These are phyloP conservation scores for Apamea epomidion DNA, from an alignment of 2,888 invertebrate genomes.

Conservation along the genomic window DNA sequence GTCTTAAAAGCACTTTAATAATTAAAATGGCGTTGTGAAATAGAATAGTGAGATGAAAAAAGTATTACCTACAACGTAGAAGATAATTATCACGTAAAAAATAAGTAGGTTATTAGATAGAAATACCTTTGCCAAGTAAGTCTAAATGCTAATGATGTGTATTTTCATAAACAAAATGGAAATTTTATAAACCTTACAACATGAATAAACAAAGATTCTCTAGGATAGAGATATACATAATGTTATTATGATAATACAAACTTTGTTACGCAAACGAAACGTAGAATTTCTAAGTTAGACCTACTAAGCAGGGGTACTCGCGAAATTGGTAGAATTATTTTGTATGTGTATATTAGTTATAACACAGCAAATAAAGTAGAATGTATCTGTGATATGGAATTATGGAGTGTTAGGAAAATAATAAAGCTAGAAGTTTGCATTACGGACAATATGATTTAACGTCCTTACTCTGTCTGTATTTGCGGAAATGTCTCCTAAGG, in stretches of 20 bases:
- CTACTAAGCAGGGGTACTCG: conserved; percentile 24
- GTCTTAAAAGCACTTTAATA: conserved; percentile 45
- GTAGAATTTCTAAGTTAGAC: conserved; percentile 34
- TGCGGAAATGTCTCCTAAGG: not conserved
- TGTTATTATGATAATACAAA: conserved; percentile 55
- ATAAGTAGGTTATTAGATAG: not conserved
- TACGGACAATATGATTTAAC: not conserved
- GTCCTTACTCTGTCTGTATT: too few relatives aligned
- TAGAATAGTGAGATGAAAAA: conserved; percentile 17
- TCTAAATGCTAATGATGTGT: not conserved
- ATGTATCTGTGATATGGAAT: not conserved
- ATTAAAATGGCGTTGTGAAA: conserved; percentile 50
- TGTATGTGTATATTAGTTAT: conserved; percentile 1
- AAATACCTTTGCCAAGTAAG: not conserved
- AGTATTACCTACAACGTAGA: not conserved
- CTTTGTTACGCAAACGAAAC: conserved; percentile 51
- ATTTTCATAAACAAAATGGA: conserved; percentile 37
- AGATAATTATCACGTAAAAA: conserved; percentile 10
- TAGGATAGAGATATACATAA: conserved; percentile 52
- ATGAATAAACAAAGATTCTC: conserved; percentile 53
- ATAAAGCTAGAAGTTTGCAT: not conserved
- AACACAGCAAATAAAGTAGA: conserved; percentile 8
- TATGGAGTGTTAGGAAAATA: not conserved
- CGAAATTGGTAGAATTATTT: conserved; percentile 30
- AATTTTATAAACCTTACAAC: conserved; percentile 40